Evolutionary conservation across 1,140 invertebrate species (phyloP).

Genomic region (Nephotettix cincticeps): DNA sequence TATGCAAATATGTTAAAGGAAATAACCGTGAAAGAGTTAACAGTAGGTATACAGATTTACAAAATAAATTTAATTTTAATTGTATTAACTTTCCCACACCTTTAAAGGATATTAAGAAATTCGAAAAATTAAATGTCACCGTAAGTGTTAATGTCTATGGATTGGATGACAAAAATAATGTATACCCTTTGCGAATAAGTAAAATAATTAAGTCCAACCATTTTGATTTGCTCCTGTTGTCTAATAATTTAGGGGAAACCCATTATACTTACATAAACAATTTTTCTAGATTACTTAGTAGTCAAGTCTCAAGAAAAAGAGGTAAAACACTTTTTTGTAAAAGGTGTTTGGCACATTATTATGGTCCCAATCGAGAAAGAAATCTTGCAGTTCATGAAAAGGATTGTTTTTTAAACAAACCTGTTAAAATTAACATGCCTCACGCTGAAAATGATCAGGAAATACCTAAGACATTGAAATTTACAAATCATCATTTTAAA

Average conservation of each 20-base stretch:
- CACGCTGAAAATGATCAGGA: not conserved
- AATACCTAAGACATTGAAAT: not conserved
- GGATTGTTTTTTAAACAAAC: not conserved
- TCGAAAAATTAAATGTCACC: not conserved
- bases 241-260: not conserved
- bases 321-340: not conserved
- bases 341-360: not conserved
- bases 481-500: not conserved
- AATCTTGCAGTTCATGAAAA: not conserved
- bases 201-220: not conserved
- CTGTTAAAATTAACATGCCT: not conserved
- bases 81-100: not conserved
- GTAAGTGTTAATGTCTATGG: slow-evolving; percentile 8
- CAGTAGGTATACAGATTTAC: not conserved
- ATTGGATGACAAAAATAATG: not conserved
- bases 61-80: not conserved
- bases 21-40: not conserved
- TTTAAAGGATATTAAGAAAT: not conserved
- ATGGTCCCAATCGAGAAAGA: not conserved
- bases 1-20: not conserved
- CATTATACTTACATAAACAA: slow-evolving; percentile 9
- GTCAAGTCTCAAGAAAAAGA: not conserved
- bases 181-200: not conserved
- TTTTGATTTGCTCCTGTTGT: not conserved
- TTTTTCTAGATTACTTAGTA: not conserved